Evolutionary conservation across 2,888 invertebrate species (phyloP), one percentile per base, ranked within the genome.

Genomic region (Lithophane socia): DNA sequence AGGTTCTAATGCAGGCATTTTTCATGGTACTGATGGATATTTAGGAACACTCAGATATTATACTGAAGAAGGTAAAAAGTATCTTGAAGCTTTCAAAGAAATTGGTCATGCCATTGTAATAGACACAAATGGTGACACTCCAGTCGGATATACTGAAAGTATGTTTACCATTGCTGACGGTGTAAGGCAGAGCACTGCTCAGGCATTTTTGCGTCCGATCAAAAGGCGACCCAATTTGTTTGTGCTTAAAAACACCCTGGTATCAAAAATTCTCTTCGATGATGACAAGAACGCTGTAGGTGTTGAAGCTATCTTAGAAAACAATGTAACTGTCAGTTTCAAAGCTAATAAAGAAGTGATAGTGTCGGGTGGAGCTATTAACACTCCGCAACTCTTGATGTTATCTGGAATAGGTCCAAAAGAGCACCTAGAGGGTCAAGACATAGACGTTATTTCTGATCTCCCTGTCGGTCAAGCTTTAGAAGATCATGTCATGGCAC

Each of bases 361-460:
- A 58, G 64, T 97, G 10, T 94, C 96, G 0, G 96, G 94, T 0
- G 97, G 97, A 4, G 87, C 93, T 12, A 91, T 97, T 18, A 95
- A 95, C 75, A 93, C 96, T 0, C 96, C 97, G 0, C 94, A 96
- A 83, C 84, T 97, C 0, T 88, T 97, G 0, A 95, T 97, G 93
- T 87, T 97, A 0, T 97, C 97, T 0, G 97, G 97, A 0, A 87
- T 97, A 4, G 97, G 97, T 1, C 97, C 97, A 0, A 87, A 84
- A 61, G 79, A 92, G 0, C 94, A 96, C 64, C 86, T 97, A 3
- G 58, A 86, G 4, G 83, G 87, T 7, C 86, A 92, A 0, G 89
- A 91, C 1, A 96, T 97, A 47, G 47, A 89, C 0, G 89, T 95
- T 0, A 69, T 95, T 16, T 84, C 91, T 37, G 93, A 97, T 80